Percentiles rank a stretch among this genome's conserved stretches.
Conservation (phyloP, 2,888 invertebrate species). For the Molorchus minor region DNA sequence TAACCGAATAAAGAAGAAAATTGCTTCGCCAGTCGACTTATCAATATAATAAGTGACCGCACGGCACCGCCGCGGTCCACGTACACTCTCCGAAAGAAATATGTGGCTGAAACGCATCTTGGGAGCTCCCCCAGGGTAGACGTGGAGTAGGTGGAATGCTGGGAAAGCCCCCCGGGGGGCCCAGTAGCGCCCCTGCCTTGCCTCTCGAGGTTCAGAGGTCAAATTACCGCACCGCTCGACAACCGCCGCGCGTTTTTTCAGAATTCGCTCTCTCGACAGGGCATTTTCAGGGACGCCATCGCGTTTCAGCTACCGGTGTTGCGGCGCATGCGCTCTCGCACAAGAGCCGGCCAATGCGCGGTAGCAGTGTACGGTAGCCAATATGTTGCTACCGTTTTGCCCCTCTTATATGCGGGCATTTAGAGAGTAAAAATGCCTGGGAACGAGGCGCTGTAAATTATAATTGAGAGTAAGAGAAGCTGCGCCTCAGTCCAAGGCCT, state of each 20-base stretch:
- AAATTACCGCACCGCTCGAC: conserved; percentile 24
- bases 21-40: conserved; percentile 22
- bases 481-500: no score
- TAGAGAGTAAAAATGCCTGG: conserved; percentile 12
- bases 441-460: neutral
- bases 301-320: conserved; percentile 19
- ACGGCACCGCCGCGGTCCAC: conserved; percentile 13
- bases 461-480: neutral
- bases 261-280: conserved; percentile 7
- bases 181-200: conserved; percentile 51
- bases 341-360: conserved; percentile 23
- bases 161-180: conserved; percentile 53
- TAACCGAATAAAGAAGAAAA: conserved; percentile 20
- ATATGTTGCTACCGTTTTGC: conserved; percentile 37
- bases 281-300: conserved; percentile 23
- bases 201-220: conserved; percentile 38
- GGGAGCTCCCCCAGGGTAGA: conserved; percentile 50
- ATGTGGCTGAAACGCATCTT: conserved; percentile 36
- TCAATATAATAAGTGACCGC: conserved; percentile 25
- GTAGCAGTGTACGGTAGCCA: conserved; percentile 31
- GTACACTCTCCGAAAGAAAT: conserved; percentile 22
- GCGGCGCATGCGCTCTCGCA: conserved; percentile 15
- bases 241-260: conserved; percentile 13
- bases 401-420: conserved; percentile 25
- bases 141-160: conserved; percentile 53